Conservation (phyloP, 2,797 vertebrate genomes). For the Arctocebus calabarensis region DNA sequence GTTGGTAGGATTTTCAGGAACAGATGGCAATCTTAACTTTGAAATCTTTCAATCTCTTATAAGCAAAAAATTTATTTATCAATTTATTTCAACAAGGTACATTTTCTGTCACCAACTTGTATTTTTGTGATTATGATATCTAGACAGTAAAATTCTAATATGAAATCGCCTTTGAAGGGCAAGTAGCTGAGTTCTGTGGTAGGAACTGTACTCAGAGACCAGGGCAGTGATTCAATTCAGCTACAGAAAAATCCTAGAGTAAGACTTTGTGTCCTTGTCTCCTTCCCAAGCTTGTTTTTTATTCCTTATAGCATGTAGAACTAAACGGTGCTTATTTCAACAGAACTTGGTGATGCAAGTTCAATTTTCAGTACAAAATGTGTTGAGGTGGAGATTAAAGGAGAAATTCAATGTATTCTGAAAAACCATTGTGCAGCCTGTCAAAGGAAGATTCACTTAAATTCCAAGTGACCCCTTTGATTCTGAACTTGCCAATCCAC, state of each 20-base stretch:
- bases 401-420: constrained; percentile 32
- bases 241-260: not conserved
- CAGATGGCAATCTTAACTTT: not conserved
- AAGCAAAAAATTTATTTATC: not conserved
- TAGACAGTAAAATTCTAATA: not conserved
- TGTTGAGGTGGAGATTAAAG: constrained; percentile 45
- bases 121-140: constrained; percentile 37
- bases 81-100: not conserved
- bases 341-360: not conserved
- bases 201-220: not conserved
- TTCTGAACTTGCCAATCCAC: constrained; percentile 51
- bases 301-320: not conserved
- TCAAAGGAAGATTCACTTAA: constrained; percentile 19
- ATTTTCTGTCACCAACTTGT: not conserved
- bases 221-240: not conserved
- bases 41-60: not conserved
- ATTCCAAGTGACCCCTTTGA: constrained; percentile 40
- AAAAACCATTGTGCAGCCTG: not conserved
- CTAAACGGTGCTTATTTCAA: not conserved
- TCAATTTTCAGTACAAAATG: constrained; percentile 38
- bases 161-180: not conserved
- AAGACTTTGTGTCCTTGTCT: not conserved
- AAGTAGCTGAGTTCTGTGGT: not conserved
- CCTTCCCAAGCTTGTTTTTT: not conserved
- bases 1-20: not conserved